Evolutionary conservation across 2,113 vertebrate genomes (phyloP), one percentile per base, ranked within the genome.

Genomic region (Felis chaus): DNA sequence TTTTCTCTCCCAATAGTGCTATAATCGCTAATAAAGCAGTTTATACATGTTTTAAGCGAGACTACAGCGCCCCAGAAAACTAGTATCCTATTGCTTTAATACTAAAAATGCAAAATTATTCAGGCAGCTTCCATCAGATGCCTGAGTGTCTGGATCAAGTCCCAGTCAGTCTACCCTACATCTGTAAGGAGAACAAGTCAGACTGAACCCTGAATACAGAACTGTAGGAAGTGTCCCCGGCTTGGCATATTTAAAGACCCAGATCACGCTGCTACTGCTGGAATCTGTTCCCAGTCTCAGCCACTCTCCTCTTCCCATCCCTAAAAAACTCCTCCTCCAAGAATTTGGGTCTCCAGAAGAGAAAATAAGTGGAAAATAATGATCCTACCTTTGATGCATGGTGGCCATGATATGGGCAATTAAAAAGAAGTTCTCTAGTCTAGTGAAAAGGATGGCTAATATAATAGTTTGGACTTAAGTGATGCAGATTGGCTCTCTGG

Each of bases 301-400:
- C 41, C 15, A 36, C 23, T 82, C 9, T 86, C 45, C 31, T 91
- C 7, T 93, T 45, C 29, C 68, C 76, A 94, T 31, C 13, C 7
- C 74, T 48, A 57, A 95, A 63, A 63, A 93, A 36, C 39, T 2
- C 1, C 45, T 94, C 69, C 61, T 74, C 27, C 25, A 21, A 27
- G 4, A 63, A 76, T 81, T 41, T 76, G 66, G 39, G 3, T 80
- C 23, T 84, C 89, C 85, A 86, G 82, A 94, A 95, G 61, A 96
- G 31, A 97, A 98, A 98, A 39, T 29, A 96, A 78, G 79, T 87
- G 87, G 55, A 76, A 94, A 97, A 82, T 57, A 95, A 93, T 50
- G 36, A 93, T 97, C 98, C 92, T 97, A 98, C 98, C 98, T 99
- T 98, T 99, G 98, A 96, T 15, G 94, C 88, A 95, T 92, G 65